phyloP scores from a whole-genome alignment of 2,113 vertebrate species.

The Morone chrysops region DNA sequence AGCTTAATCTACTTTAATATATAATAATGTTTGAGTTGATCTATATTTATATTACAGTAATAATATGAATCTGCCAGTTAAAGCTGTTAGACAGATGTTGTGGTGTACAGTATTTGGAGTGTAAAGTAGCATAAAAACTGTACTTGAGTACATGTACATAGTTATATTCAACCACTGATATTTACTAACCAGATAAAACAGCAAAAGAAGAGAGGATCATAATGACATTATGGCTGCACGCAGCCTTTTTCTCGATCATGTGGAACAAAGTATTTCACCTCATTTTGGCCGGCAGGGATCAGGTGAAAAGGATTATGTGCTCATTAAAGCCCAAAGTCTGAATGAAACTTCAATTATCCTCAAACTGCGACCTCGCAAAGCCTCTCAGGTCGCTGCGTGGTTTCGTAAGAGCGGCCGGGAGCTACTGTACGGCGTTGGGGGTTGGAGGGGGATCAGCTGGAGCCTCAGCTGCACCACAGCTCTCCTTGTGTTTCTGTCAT shows the following conservation, averaged over 20 bases:
- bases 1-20: too few species aligned
- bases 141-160: neutral
- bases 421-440: slow-evolving; percentile 4
- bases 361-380: slow-evolving; percentile 26
- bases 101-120: too few species aligned
- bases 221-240: neutral
- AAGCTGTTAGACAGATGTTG: too few species aligned
- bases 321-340: slow-evolving; percentile 22
- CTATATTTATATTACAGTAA: too few species aligned
- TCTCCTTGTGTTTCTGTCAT: neutral
- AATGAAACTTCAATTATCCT: slow-evolving; percentile 40
- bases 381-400: neutral
- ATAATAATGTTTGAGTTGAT: too few species aligned
- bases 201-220: neutral
- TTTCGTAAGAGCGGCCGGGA: slow-evolving; percentile 23
- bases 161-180: too few species aligned
- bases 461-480: slow-evolving; percentile 32
- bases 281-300: slow-evolving; percentile 22
- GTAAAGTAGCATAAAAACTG: neutral
- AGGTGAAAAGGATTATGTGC: slow-evolving; percentile 62
- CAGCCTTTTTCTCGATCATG: neutral
- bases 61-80: too few species aligned
- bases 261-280: slow-evolving; percentile 34
- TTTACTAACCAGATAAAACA: neutral
- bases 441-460: neutral